Evolutionary conservation across 1,140 invertebrate genomes (phyloP), one percentile per base, ranked within the genome.

Genomic region (Delia radicum): DNA sequence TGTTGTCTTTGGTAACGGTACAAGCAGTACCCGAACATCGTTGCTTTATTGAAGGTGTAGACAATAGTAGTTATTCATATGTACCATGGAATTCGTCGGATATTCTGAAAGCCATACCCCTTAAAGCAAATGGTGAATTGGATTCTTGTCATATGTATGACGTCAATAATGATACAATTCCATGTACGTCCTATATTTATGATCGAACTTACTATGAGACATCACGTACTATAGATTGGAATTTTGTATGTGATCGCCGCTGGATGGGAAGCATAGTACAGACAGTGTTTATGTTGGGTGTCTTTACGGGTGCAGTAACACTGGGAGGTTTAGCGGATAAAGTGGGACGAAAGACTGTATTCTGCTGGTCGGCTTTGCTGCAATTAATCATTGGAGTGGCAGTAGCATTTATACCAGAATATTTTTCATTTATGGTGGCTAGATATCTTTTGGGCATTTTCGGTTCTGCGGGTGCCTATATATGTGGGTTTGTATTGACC

Each of bases 311-410:
- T 4, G 94, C 95, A 5, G 90, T 97, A 0, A 89, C 92, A 0
- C 87, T 97, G n/a, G 95, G 95, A 8, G 92, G 92, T 18, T 84
- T 97, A 79, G 94, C 96, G 0, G 96, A 98, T 82, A 95, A 93
- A 88, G 92, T 92, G 78, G 95, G 95, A 0, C 89, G 95, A 7
- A 96, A 96, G 82, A 91, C 89, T 1, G 91, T 95, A 74, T 94
- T 95, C 80, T 93, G 93, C 79, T 89, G 92, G 86, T 93, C 93
- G 8, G 90, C 90, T 0, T 86, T 93, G 2, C 80, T 94, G 2
- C 93, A 95, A 79, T 80, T 94, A 29, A 86, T 94, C 26, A 86
- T 94, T 3, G 93, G 93, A 2, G 89, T 95, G 24, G 83, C 87
- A 1, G 92, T 93, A 1, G 93, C 94, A 1, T 93, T 95, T 79